Evolutionary conservation across 1,140 invertebrate species (phyloP).

Genomic region (Achatina immaculata): DNA sequence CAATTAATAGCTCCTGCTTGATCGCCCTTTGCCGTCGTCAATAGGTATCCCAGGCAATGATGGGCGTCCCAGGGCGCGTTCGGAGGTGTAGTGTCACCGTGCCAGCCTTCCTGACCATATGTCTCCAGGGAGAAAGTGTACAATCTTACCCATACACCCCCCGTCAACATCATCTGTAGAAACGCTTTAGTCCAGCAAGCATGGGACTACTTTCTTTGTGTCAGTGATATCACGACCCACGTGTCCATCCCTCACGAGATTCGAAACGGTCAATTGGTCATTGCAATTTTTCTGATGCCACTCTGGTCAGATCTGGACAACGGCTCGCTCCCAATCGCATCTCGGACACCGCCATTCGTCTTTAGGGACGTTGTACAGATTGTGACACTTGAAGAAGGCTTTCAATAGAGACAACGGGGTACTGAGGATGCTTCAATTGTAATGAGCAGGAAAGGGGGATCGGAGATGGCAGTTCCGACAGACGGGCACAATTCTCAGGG

Average conservation of each 20-base stretch:
- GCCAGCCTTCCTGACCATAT: not conserved
- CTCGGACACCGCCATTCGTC: not conserved
- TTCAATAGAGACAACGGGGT: conserved; percentile 13
- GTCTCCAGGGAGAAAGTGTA: not conserved
- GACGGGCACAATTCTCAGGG: conserved; percentile 15
- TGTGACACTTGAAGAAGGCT: conserved; percentile 23
- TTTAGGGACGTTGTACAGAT: conserved; percentile 1
- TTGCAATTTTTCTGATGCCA: conserved; percentile 21
- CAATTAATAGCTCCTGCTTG: not conserved
- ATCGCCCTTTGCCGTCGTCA: not conserved
- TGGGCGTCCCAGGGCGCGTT: not conserved
- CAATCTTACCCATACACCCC: not conserved
- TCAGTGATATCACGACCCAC: not conserved
- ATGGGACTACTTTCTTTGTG: not conserved
- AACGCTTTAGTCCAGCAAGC: too few relatives aligned
- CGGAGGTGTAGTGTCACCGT: not conserved
- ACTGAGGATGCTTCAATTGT: not conserved
- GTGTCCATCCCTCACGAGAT: not conserved
- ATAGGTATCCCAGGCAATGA: not conserved
- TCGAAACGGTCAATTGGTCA: conserved; percentile 26
- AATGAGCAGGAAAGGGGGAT: not conserved
- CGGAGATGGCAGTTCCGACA: conserved; percentile 4
- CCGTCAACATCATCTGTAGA: not conserved
- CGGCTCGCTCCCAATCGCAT: not conserved
- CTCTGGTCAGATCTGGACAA: conserved; percentile 14